Evolutionary conservation across 2,113 vertebrate genomes (phyloP).

Genomic region (Xyliphius kryptos): DNA sequence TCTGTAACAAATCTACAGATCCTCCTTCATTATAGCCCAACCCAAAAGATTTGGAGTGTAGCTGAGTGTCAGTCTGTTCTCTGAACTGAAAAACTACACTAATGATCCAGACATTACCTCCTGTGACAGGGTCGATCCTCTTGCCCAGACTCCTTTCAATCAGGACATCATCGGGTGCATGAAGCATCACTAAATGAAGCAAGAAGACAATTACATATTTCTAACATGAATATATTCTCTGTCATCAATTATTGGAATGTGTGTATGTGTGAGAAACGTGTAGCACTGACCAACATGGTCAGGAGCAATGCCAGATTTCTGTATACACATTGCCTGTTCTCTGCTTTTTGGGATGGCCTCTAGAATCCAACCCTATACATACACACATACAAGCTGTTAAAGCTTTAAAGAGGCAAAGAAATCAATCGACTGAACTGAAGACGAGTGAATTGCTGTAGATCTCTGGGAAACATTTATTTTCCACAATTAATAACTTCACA

Average conservation of each 20-base stretch:
- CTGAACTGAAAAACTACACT: slow-evolving; percentile 33
- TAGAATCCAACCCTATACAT: slow-evolving; percentile 91
- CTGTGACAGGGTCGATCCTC: slow-evolving; percentile 71
- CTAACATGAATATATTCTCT: no score
- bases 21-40: no score
- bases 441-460: no score
- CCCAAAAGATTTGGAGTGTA: no score
- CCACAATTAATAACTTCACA: no score
- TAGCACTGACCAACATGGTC: slow-evolving; percentile 76
- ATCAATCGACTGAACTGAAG: no score
- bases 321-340: slow-evolving; percentile 74
- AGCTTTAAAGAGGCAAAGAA: no score
- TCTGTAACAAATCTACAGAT: no score
- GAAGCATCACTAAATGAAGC: slow-evolving; percentile 85
- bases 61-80: slow-evolving; percentile 28
- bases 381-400: no score
- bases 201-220: no score
- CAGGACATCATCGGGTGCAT: slow-evolving; percentile 73
- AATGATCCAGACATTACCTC: slow-evolving; percentile 64
- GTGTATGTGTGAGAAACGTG: not conserved
- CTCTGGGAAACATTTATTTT: no score
- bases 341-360: slow-evolving; percentile 76
- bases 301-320: slow-evolving; percentile 71
- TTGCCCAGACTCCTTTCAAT: slow-evolving; percentile 76
- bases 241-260: not conserved